Base-by-base conservation (phyloP, 2,113 vertebrate genomes). In the Dasyornis broadbenti region DNA sequence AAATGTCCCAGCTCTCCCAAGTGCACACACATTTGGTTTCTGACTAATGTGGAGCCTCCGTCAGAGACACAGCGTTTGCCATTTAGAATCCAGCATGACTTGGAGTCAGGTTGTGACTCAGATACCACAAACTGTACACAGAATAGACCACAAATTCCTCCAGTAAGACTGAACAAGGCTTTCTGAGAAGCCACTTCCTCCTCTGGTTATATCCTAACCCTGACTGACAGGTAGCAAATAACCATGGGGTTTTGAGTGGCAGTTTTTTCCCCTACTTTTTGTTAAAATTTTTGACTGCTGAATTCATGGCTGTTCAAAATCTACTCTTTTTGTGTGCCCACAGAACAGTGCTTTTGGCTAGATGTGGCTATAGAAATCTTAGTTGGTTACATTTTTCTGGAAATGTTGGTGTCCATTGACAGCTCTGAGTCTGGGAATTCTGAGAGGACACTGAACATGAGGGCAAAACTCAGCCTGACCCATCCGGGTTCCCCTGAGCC, bases 101-200 rank as follows among this genome's bases (percentile, higher is more conserved):
- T 89, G 33, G 77, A 83, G 53, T 64, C 89, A 68, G 94, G 84
- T 90, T 94, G 27, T 82, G 95, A 91, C 87, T 92, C 92, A 95
- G 83, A 95, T 37, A 90, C 96, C 96, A 94, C 96, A 96, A 93
- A 96, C 92, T 85, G 63, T 95, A 95, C 82, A 96, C 93, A 91
- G 85, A 86, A 87, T 49, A 95, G 86, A 96, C 91, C 91, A 96
- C 95, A 97, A 79, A 96, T 96, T 96, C 95, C 94, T 91, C 88
- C 89, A 94, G 84, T 33, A 72, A 87, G 71, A 73, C 52, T 86
- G 78, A 72, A 93, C 73, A 80, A 89, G 86, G 81, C 91, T 96
- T 96, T 97, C 90, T 39, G 37, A 96, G 92, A 96, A 96, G 94
- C 89, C 71, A 69, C 91, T 97, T 89, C 95, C 90, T 84, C 65